Evolutionary conservation across 2,797 vertebrate genomes (phyloP), one percentile per base, ranked within the genome.

Genomic region (Rhynchonycteris naso): DNA sequence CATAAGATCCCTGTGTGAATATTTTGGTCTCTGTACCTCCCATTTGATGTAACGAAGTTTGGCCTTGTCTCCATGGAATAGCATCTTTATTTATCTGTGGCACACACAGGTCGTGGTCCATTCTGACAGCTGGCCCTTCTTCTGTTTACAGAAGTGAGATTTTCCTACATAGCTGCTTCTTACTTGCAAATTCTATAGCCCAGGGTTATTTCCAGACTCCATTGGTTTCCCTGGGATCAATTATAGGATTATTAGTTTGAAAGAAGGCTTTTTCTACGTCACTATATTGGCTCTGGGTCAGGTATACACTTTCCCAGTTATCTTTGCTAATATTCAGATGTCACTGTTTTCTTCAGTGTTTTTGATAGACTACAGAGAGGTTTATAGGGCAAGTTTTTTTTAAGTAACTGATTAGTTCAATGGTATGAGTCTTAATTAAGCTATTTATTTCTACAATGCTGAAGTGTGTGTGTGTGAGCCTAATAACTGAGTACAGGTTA

Each of bases 401-500:
- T n/a, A 61, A 65, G 79, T 0, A 75, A 83, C 47, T 54, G 71
- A 35, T 85, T 54, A 68, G 58, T 7, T 90, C 72, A 86, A 54
- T 95, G 76, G 85, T 95, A 13, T 72, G 50, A 69, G 33, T 83
- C 72, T 78, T 89, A 80, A 84, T 78, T 89, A 80, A 84, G 16
- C 28, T 80, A 9, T n/a, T 74, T 85, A 33, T 81, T 97, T 96
- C 72, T 93, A 1, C 83, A 68, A 63, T 5, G 47, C 86, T 97
- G 83, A 94, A 22, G 63, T 58, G 26, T 54, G 66, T 47, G 26
- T n/a, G 19, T 52, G 65, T 22, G 58, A 83, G 24, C 61, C 74
- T 54, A 66, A 78, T 88, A 92, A 80, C 89, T 54, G 78, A 93
- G 18, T 78, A 86, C 88, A 96, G 66, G 90, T 92, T 97, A 86